phyloP scores from a whole-genome alignment of 2,113 vertebrate genomes.

The Chaetops frenatus region DNA sequence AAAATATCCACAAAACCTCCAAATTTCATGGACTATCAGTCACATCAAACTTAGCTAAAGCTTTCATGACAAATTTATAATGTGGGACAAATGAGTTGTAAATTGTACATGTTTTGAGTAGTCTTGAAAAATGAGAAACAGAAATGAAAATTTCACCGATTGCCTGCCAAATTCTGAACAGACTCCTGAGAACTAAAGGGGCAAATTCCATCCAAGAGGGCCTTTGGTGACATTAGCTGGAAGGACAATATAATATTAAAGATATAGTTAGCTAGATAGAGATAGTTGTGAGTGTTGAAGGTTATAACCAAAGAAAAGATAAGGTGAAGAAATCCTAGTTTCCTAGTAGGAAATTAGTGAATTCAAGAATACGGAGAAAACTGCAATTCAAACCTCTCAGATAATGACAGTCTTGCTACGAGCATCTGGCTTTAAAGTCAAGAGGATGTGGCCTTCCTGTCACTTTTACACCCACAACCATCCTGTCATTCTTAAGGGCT shows the following conservation, averaged over 20 bases:
- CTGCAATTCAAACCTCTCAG: background rate
- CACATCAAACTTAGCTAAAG: background rate
- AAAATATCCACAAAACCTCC: constrained; percentile 12
- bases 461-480: background rate
- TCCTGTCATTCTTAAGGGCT: background rate
- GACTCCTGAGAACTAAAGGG: background rate
- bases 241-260: background rate
- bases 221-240: background rate
- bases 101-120: background rate
- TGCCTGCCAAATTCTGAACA: background rate
- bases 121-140: background rate
- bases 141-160: background rate
- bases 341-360: background rate
- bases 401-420: background rate
- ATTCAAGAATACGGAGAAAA: background rate
- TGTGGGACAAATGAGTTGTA: background rate
- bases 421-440: background rate
- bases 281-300: background rate
- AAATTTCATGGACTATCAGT: background rate
- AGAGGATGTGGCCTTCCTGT: background rate
- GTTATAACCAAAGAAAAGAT: background rate
- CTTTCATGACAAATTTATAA: background rate
- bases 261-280: background rate
- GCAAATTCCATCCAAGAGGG: background rate
- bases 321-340: background rate